These are phyloP conservation scores for Spheniscus mendiculus DNA, from an alignment of 2,113 vertebrate species.

Conservation along the genomic window DNA sequence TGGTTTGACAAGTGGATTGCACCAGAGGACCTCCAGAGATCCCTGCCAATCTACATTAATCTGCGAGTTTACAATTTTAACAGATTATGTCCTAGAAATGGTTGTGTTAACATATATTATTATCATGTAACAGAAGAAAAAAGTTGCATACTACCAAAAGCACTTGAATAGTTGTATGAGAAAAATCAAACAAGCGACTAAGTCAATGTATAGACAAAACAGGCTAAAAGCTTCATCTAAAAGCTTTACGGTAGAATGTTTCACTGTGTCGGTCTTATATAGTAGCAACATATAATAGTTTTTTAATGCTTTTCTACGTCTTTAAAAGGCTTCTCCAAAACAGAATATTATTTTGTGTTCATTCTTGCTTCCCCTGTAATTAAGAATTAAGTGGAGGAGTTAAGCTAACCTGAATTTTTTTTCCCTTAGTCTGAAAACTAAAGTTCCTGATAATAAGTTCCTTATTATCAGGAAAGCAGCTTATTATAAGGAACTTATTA, in stretches of 20 bases:
- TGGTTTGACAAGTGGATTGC: background rate
- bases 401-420: background rate
- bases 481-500: too few relatives aligned
- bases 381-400: background rate
- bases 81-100: background rate
- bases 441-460: background rate
- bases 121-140: background rate
- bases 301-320: background rate
- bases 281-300: background rate
- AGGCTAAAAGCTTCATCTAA: background rate
- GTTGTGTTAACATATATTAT: background rate
- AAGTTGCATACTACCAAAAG: background rate
- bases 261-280: background rate
- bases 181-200: background rate
- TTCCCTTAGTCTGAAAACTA: background rate
- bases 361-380: background rate
- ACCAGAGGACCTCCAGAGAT: background rate
- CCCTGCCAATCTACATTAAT: background rate
- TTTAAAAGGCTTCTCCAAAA: background rate
- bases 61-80: background rate
- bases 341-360: background rate
- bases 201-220: background rate
- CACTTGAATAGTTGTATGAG: background rate
- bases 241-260: background rate
- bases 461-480: background rate